Base-by-base conservation (phyloP, 2,888 invertebrate species). In the Andrena minutula region DNA sequence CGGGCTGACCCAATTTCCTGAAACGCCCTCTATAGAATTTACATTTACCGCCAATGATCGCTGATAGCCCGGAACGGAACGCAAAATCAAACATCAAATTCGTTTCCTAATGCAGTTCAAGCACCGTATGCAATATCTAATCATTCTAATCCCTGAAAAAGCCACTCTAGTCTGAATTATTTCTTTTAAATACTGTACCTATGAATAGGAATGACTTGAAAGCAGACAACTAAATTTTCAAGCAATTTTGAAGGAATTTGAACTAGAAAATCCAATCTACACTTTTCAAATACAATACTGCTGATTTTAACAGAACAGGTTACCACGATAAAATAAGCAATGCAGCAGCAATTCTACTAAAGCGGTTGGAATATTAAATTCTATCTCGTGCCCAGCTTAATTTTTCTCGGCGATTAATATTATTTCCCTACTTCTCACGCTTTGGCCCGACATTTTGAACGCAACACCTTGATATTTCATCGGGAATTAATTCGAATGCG, bases 401-500 rank as follows among this genome's bases (percentile, higher is more conserved):
- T 41, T 16, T 16, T 41, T 41, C 12, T 4, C 41, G 12, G 12
- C 20, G 51, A 20, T 20, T 7, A 51, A 51, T 51, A 51, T 51
- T 20, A 51, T 51, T 51, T 8, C 7, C 8, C 3, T 20, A 20
- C 53, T 20, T 16, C n/a, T 7, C n/a, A 6, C 28, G 26, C 16
- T 30, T 60, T 0, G 2, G 60, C 2, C 10, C 23, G 32, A 8
- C 23, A 8, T 41, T 64, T 64, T 7, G 6, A 47, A 47, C 56
- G 35, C 26, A 12, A 20, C 47, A 10, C 12, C n/a, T 26, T 60
- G 70, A 60, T n/a, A 20, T 49, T 49, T 60, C 35, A 51, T 35
- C 16, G 75, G 23, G 35, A 77, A 75, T 66, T 51, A 51, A 60
- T 60, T 66, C 12, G n/a, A 65, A 35, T 26, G 49, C 28, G 47